A percentile compares a stretch with the other conserved stretches of the same genome.
Conservation (phyloP, 2,888 invertebrate species). For the Thymelicus sylvestris region DNA sequence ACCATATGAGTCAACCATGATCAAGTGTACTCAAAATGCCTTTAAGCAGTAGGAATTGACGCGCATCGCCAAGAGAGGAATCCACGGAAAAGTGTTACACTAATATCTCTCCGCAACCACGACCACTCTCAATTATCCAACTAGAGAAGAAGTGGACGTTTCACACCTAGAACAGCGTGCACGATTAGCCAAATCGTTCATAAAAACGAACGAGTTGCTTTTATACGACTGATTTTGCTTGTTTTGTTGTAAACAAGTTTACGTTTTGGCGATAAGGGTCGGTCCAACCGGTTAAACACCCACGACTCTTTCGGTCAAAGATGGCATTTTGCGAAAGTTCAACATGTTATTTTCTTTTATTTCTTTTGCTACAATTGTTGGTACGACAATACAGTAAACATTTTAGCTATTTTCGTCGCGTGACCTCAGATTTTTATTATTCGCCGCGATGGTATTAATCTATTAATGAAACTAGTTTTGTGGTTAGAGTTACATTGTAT, state of each 20-base stretch:
- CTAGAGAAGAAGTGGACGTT: no score
- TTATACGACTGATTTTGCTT: constrained; percentile 44
- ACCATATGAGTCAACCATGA: no score
- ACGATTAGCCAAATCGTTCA: constrained; percentile 32
- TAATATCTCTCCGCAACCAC: no score
- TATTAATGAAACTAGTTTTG: constrained; percentile 46
- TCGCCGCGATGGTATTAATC: constrained; percentile 41
- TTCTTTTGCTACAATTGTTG: constrained; percentile 20
- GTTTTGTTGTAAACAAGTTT: constrained; percentile 46
- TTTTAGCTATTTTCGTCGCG: constrained; percentile 38
- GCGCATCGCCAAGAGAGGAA: no score
- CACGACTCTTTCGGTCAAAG: constrained; percentile 53
- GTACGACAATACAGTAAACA: constrained; percentile 29
- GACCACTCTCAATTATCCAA: no score
- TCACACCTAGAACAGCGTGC: constrained; percentile 3
- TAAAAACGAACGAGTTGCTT: constrained; percentile 37
- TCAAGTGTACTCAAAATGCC: no score
- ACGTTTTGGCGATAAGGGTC: constrained; percentile 47
- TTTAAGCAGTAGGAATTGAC: no score
- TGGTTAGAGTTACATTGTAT: constrained; percentile 46
- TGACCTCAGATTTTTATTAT: constrained; percentile 48
- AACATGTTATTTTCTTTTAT: constrained; percentile 26
- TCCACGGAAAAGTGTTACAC: no score
- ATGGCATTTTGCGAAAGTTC: constrained; percentile 56
- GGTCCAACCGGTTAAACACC: constrained; percentile 66